A percentile compares a stretch with the other conserved stretches of the same genome.
phyloP scores from a whole-genome alignment of 2,797 vertebrate species.

The Urocyon cinereoargenteus region DNA sequence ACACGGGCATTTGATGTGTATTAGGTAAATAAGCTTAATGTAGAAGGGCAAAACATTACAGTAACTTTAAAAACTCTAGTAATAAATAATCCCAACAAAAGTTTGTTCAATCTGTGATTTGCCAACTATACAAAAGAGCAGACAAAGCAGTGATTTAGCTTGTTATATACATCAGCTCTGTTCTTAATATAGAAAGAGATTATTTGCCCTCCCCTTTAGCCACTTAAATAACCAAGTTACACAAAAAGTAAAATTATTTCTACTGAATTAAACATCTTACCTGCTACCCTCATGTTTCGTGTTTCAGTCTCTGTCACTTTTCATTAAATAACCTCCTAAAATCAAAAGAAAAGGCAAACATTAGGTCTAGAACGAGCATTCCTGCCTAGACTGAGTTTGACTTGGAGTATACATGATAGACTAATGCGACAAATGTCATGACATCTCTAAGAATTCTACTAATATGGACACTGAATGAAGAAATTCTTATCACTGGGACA shows the following conservation, averaged over 20 bases:
- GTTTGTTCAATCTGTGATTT: background rate
- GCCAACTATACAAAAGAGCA: background rate
- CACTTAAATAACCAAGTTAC: background rate
- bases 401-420: background rate
- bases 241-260: background rate
- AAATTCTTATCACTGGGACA: background rate
- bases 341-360: slow-evolving; percentile 69
- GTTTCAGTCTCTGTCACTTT: slow-evolving; percentile 76
- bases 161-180: background rate
- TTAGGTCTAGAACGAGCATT: slow-evolving; percentile 30
- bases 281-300: slow-evolving; percentile 91
- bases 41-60: slow-evolving; percentile 17
- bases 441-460: background rate
- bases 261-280: slow-evolving; percentile 80
- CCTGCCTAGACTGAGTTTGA: background rate
- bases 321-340: slow-evolving; percentile 86
- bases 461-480: background rate
- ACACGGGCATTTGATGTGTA: background rate
- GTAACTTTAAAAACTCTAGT: slow-evolving; percentile 26
- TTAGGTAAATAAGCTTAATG: background rate
- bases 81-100: slow-evolving; percentile 43
- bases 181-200: background rate
- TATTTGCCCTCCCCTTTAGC: background rate
- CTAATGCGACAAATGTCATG: background rate
- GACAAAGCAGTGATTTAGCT: background rate